A percentile compares a stretch with the other conserved stretches of the same genome.
Evolutionary conservation across 2,888 invertebrate species (phyloP).

Genomic region (Agonopterix arenella): DNA sequence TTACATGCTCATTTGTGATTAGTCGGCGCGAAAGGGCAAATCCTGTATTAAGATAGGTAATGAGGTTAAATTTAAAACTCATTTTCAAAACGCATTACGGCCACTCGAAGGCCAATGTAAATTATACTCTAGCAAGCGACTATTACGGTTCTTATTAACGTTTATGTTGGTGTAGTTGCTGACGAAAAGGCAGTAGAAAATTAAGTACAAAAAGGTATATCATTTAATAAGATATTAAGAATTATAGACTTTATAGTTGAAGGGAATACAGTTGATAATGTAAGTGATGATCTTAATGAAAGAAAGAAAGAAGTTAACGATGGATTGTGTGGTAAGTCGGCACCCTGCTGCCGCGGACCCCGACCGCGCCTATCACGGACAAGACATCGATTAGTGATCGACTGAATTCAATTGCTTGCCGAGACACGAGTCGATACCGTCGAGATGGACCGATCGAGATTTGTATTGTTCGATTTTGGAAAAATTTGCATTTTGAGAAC

Average conservation of each 20-base stretch:
- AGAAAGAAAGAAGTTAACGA: conserved; percentile 76
- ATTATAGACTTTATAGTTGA: conserved; percentile 52
- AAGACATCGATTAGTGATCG: conserved; percentile 78
- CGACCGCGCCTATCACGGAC: conserved; percentile 75
- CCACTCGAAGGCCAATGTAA: conserved; percentile 31
- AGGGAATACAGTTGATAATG: conserved; percentile 60
- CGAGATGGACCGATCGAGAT: conserved; percentile 63
- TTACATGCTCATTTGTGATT: conserved; percentile 77
- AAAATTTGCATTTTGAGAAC: conserved; percentile 76
- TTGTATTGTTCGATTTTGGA: conserved; percentile 69
- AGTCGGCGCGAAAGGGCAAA: conserved; percentile 77
- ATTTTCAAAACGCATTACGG: conserved; percentile 42
- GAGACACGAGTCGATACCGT: conserved; percentile 70
- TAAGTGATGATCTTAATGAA: conserved; percentile 62
- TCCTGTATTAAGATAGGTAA: conserved; percentile 77
- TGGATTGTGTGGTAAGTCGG: conserved; percentile 78
- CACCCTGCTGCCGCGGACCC: conserved; percentile 75
- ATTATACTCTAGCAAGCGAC: conserved; percentile 43
- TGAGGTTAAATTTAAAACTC: conserved; percentile 65
- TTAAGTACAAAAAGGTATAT: conserved; percentile 66
- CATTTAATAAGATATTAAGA: conserved; percentile 49
- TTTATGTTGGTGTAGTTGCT: conserved; percentile 41
- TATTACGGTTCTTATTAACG: conserved; percentile 46
- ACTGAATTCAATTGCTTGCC: conserved; percentile 76
- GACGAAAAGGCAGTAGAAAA: conserved; percentile 73